A percentile compares a stretch with the other conserved stretches of the same genome.
These are phyloP conservation scores for Eulimnadia texana DNA, from an alignment of 1,140 invertebrate genomes.

Conservation along the genomic window DNA sequence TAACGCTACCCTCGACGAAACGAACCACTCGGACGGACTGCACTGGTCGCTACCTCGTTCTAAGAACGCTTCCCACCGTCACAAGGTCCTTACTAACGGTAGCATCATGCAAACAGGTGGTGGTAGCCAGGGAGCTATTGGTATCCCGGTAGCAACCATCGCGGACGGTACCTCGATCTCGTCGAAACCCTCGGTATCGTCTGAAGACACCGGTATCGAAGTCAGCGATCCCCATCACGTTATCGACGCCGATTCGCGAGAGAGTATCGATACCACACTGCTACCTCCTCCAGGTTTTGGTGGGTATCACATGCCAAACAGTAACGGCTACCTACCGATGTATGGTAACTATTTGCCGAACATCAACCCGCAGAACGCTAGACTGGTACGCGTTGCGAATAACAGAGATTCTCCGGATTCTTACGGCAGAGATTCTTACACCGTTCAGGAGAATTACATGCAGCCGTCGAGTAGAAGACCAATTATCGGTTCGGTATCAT, in stretches of 20 bases:
- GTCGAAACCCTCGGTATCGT: constrained; percentile 16
- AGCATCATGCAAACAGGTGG: constrained; percentile 13
- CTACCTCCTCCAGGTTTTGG: constrained; percentile 2
- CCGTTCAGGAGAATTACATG: not conserved
- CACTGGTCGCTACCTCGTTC: constrained; percentile 14
- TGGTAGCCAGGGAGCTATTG: not conserved
- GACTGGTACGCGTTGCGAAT: not conserved
- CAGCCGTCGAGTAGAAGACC: constrained; percentile 1
- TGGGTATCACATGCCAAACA: not conserved
- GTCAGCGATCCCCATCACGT: not conserved
- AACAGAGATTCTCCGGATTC: not conserved
- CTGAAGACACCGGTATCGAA: constrained; percentile 16
- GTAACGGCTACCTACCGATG: constrained; percentile 3
- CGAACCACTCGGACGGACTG: not conserved
- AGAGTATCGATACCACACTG: constrained; percentile 5
- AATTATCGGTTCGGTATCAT: not conserved
- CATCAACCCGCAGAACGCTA: not conserved
- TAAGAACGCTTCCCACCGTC: constrained; percentile 7
- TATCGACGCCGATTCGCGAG: constrained; percentile 5
- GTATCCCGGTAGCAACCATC: constrained; percentile 1
- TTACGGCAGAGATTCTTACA: not conserved
- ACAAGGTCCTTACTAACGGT: constrained; percentile 17
- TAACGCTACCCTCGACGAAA: not conserved
- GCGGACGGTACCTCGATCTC: constrained; percentile 16
- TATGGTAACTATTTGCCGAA: not conserved